Evolutionary conservation across 2,113 vertebrate genomes (phyloP).

Genomic region (Tragulus kanchil): DNA sequence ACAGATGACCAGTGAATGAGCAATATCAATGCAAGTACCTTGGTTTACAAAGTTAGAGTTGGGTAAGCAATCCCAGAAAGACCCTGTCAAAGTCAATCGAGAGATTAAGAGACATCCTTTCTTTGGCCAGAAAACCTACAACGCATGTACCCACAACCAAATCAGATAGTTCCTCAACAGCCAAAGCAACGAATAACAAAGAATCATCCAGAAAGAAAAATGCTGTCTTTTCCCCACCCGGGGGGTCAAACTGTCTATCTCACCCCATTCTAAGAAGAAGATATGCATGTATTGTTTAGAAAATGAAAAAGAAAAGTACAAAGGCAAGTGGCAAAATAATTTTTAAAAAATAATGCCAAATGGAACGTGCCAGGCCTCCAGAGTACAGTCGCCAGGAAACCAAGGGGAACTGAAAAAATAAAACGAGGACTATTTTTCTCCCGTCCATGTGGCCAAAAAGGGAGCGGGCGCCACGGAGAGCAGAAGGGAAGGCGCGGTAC

Average conservation of each 20-base stretch:
- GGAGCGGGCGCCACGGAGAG: conserved; percentile 51
- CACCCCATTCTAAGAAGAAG: background rate
- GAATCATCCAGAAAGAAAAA: background rate
- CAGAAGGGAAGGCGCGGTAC: conserved; percentile 86
- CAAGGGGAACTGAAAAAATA: background rate
- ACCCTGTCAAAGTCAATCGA: background rate
- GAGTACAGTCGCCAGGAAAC: background rate
- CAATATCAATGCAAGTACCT: fast-evolving
- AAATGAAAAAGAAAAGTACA: conserved; percentile 1
- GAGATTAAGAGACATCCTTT: background rate
- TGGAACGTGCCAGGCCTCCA: background rate
- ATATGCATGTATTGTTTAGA: background rate
- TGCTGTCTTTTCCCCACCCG: background rate
- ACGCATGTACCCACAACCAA: too few species aligned
- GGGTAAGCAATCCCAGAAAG: background rate
- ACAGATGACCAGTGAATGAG: too few species aligned
- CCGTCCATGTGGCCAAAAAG: conserved; percentile 60
- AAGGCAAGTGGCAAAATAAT: background rate
- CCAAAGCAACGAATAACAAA: background rate
- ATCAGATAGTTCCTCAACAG: background rate
- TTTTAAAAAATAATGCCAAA: conserved; percentile 13
- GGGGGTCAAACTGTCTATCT: too few species aligned
- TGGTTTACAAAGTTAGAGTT: background rate
- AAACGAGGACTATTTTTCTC: conserved; percentile 41
- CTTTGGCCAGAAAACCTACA: background rate